Percentiles rank a stretch among this genome's conserved stretches.
These are phyloP conservation scores for Pagrus major DNA, from an alignment of 2,113 vertebrate genomes.

Conservation along the genomic window DNA sequence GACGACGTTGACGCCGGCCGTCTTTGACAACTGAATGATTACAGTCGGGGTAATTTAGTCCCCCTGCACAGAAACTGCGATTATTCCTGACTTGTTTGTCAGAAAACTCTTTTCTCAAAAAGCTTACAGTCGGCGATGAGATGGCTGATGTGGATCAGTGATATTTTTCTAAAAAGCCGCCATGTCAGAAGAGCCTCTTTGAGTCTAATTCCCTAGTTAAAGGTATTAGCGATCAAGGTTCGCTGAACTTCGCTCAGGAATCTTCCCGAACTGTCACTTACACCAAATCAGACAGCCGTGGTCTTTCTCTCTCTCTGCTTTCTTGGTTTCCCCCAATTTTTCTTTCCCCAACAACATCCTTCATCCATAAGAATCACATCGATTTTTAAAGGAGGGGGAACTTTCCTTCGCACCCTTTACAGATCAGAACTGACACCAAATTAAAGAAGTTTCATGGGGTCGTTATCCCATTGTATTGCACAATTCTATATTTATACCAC, in stretches of 20 bases:
- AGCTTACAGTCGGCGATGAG: conserved; percentile 58
- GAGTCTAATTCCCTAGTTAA: conserved; percentile 75
- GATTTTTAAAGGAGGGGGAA: conserved; percentile 32
- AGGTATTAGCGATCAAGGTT: conserved; percentile 74
- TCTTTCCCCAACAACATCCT: not conserved
- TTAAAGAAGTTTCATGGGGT: conserved; percentile 62
- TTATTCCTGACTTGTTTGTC: conserved; percentile 65
- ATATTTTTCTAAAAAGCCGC: conserved; percentile 56
- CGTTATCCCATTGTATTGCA: conserved; percentile 62
- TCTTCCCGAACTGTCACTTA: conserved; percentile 66
- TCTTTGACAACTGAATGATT: conserved; percentile 60
- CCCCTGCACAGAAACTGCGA: conserved; percentile 7
- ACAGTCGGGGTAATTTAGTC: conserved; percentile 52
- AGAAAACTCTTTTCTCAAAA: conserved; percentile 38
- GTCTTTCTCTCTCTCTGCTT: conserved; percentile 44
- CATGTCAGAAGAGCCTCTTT: conserved; percentile 76
- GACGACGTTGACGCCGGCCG: not conserved
- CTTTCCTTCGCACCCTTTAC: conserved; percentile 11
- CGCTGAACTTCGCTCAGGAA: conserved; percentile 66
- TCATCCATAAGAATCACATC: conserved; percentile 50
- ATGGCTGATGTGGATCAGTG: conserved; percentile 71
- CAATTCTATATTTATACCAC: conserved; percentile 81
- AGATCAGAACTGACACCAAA: conserved; percentile 58
- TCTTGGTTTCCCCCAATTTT: not conserved
- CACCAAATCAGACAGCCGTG: conserved; percentile 59